These are phyloP conservation scores for Pheosia gnoma DNA, from an alignment of 2,888 invertebrate species.

Conservation along the genomic window DNA sequence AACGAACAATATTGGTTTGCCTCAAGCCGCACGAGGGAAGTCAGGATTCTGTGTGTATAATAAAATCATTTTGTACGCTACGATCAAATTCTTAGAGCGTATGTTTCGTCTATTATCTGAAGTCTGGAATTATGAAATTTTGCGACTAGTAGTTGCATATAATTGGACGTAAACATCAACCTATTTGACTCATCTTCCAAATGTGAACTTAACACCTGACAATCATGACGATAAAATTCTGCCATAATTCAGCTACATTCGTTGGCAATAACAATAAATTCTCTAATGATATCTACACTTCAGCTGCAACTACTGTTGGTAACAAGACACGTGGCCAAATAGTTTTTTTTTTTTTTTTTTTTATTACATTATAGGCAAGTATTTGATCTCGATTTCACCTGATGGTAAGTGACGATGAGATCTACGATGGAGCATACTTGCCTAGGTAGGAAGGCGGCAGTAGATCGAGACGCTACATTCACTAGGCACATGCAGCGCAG, in stretches of 20 bases:
- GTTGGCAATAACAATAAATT: not conserved
- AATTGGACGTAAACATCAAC: too few relatives aligned
- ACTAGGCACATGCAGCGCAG: too few relatives aligned
- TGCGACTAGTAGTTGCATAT: too few relatives aligned
- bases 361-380: too few relatives aligned
- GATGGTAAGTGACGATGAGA: too few relatives aligned
- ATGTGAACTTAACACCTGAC: too few relatives aligned
- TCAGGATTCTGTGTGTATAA: not conserved
- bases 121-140: not conserved
- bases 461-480: too few relatives aligned
- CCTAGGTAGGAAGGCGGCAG: too few relatives aligned
- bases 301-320: not conserved
- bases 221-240: not conserved
- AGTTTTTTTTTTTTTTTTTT: too few relatives aligned
- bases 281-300: not conserved
- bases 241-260: not conserved
- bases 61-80: not conserved
- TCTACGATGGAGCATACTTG: too few relatives aligned
- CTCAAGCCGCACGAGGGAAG: not conserved
- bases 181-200: not conserved
- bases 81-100: not conserved
- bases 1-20: too few relatives aligned
- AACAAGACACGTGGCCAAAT: slow-evolving; percentile 25
- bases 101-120: not conserved
- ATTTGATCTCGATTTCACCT: too few relatives aligned